These are phyloP conservation scores for Pammene fasciana DNA, from an alignment of 2,888 invertebrate species.

Conservation along the genomic window DNA sequence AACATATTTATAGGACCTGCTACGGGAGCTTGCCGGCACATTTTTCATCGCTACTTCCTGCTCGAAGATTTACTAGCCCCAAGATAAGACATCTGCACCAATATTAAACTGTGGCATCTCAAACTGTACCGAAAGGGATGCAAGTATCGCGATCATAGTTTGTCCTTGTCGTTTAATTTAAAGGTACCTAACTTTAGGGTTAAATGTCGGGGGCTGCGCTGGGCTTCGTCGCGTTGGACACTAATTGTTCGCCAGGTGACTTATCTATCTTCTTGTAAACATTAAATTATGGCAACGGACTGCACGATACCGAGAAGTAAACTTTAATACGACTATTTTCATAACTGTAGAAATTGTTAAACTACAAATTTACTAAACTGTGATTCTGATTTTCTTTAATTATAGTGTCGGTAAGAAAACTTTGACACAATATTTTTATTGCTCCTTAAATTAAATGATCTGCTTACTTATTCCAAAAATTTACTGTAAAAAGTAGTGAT, in stretches of 20 bases:
- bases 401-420: no score
- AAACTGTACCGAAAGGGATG: slow-evolving; percentile 34
- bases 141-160: slow-evolving; percentile 5
- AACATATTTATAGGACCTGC: slow-evolving; percentile 28
- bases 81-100: slow-evolving; percentile 59
- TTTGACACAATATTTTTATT: no score
- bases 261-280: slow-evolving; percentile 25
- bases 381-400: no score
- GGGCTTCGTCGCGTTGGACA: slow-evolving; percentile 24
- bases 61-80: slow-evolving; percentile 58
- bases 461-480: no score
- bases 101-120: slow-evolving; percentile 36
- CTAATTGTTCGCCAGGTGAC: slow-evolving; percentile 36
- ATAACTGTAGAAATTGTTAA: no score
- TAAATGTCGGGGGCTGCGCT: slow-evolving; percentile 20
- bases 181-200: slow-evolving; percentile 29
- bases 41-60: slow-evolving; percentile 68
- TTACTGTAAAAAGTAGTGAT: no score
- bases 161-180: slow-evolving; percentile 34
- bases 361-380: no score
- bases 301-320: not conserved
- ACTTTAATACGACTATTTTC: no score
- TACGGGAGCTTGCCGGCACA: slow-evolving; percentile 51
- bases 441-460: no score
- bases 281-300: slow-evolving; percentile 12